Evolutionary conservation across 1,140 invertebrate genomes (phyloP).

Genomic region (Leptoteleia sp.): DNA sequence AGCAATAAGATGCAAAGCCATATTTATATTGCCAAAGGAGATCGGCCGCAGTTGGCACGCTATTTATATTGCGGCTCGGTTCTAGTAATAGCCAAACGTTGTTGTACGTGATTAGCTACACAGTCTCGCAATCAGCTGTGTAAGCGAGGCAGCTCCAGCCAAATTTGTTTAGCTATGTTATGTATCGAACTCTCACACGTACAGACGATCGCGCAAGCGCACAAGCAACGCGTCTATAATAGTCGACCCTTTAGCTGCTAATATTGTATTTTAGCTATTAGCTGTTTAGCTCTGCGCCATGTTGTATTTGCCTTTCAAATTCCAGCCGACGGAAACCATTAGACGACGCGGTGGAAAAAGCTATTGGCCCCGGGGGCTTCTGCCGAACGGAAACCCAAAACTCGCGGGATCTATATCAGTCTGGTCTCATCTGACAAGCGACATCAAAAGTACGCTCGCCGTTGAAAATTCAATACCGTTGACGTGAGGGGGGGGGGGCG

Average conservation of each 20-base stretch:
- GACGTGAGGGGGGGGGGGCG: too few species aligned
- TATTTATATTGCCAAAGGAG: conserved; percentile 28
- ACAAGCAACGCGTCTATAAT: too few species aligned
- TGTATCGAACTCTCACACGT: not conserved
- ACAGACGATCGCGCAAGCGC: too few species aligned
- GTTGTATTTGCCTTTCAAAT: conserved; percentile 29
- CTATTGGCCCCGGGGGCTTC: not conserved
- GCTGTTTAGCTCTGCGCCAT: conserved; percentile 15
- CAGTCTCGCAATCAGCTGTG: conserved; percentile 32
- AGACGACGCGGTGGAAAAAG: not conserved
- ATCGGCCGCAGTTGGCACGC: conserved; percentile 1
- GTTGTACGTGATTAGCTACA: conserved; percentile 35
- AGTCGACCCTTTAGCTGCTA: too few species aligned
- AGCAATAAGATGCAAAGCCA: conserved; percentile 7
- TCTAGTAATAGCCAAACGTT: conserved; percentile 41
- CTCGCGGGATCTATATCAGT: conserved; percentile 3
- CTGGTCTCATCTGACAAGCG: conserved; percentile 2
- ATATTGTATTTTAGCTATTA: conserved; percentile 36
- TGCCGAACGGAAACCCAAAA: conserved; percentile 6
- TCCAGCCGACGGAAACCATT: conserved; percentile 7
- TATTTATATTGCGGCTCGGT: not conserved
- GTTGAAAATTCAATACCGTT: too few species aligned
- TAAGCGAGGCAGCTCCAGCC: conserved; percentile 24
- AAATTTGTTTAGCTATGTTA: conserved; percentile 40
- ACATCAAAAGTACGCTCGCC: not conserved